Base-by-base conservation (phyloP, 2,113 vertebrate species). In the Pithys albifrons region DNA sequence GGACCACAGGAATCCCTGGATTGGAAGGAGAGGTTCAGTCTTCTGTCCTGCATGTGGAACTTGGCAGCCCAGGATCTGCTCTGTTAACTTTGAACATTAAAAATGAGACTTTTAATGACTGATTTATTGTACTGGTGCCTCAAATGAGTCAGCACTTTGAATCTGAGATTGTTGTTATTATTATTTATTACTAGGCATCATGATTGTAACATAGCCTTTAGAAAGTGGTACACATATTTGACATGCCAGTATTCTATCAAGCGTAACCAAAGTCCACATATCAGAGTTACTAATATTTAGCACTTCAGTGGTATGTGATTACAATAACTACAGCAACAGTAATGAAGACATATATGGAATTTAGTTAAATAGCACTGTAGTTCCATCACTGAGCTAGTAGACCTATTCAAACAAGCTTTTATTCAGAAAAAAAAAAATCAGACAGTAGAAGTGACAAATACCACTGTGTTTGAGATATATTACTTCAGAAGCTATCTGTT, bases 201-300 rank as follows among this genome's bases (percentile, higher is more conserved):
- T 91, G 96, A 96, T 95, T 96, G 96, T 96, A 96, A 96, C 59
- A 95, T 97, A 95, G 89, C 80, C 84, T 93, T 91, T 96, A 96
- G 96, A 71, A 97, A 96, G 87, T 92, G 94, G 52, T 95, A 94
- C 65, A 43, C 95, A 89, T 80, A 95, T 93, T 95, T 88, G 46
- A 91, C 92, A 96, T 96, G 74, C 86, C 92, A 91, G 61, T 97
- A 94, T 85, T 97, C 91, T 96, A 92, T 88, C 58, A 83, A 96
- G 94, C 91, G 74, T 97, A 96, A 97, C 96, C 96, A 96, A 97
- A 96, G 96, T 82, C 87, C 85, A 94, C 81, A 85, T 95, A 96
- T 93, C 92, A 93, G 89, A 95, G 89, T 95, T 94, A 95, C 70
- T 83, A 85, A 85, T 93, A 91, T 83, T 83, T 95, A 97, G 87